Conservation (phyloP, 2,797 vertebrate genomes). For the Echeneis naucrates region DNA sequence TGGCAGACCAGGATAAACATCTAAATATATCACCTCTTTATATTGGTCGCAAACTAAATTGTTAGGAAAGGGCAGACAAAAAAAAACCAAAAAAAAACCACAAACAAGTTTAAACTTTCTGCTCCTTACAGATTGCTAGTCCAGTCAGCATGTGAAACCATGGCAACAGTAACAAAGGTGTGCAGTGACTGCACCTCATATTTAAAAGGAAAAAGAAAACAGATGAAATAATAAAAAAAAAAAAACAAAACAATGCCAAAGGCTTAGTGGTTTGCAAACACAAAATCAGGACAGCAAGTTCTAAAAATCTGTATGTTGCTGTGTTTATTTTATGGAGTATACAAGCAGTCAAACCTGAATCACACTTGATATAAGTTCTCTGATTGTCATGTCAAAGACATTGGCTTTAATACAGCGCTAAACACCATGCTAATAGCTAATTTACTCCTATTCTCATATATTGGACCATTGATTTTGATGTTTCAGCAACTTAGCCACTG, state of each 20-base stretch:
- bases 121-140: too few relatives aligned
- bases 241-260: not conserved
- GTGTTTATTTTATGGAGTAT: too few relatives aligned
- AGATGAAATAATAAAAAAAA: not conserved
- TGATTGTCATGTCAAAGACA: not conserved
- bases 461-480: not conserved
- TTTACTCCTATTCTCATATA: not conserved
- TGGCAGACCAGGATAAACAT: not conserved
- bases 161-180: conserved; percentile 2
- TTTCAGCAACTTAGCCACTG: not conserved
- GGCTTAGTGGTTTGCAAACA: not conserved
- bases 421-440: not conserved
- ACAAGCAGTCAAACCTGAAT: not conserved
- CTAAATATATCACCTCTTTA: not conserved
- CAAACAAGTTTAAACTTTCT: too few relatives aligned
- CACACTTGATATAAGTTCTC: not conserved
- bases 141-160: conserved; percentile 8
- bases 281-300: not conserved
- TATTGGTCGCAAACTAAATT: not conserved
- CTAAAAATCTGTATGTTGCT: not conserved
- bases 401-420: not conserved
- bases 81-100: too few relatives aligned
- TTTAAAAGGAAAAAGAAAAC: not conserved
- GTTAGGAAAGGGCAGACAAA: not conserved
- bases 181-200: not conserved